A percentile compares a stretch with the other conserved stretches of the same genome.
phyloP scores from a whole-genome alignment of 2,113 vertebrate genomes.

The Ciconia maguari region DNA sequence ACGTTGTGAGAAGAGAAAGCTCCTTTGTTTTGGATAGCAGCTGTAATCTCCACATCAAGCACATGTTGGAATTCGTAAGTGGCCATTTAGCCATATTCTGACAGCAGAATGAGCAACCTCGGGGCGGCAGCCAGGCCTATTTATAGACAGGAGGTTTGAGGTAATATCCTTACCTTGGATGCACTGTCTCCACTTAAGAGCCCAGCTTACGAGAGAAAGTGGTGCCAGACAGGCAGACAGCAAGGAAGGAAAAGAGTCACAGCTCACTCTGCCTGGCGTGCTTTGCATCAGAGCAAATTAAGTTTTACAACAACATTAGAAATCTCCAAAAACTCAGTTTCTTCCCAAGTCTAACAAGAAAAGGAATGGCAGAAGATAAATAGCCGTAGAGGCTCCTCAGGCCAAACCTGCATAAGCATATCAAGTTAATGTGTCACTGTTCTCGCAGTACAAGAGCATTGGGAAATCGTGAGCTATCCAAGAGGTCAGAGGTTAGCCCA shows the following conservation, averaged over 20 bases:
- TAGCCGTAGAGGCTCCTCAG: background rate
- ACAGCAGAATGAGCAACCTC: slow-evolving; percentile 48
- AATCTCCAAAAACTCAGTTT: background rate
- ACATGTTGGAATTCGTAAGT: slow-evolving; percentile 49
- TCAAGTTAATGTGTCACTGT: slow-evolving; percentile 13
- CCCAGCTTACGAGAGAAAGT: slow-evolving; percentile 25
- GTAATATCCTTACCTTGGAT: slow-evolving; percentile 58
- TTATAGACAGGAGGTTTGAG: slow-evolving; percentile 63
- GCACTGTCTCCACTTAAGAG: slow-evolving; percentile 49
- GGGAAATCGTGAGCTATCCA: background rate
- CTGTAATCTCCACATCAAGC: slow-evolving; percentile 65
- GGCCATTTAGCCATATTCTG: slow-evolving; percentile 57
- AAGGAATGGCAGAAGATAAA: background rate
- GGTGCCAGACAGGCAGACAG: slow-evolving; percentile 33
- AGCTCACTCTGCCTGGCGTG: background rate
- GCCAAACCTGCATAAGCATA: background rate
- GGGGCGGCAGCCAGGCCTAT: slow-evolving; percentile 49
- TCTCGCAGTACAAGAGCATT: background rate
- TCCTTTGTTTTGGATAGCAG: slow-evolving; percentile 57
- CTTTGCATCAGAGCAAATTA: background rate
- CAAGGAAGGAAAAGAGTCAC: background rate
- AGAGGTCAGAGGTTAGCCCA: slow-evolving; percentile 7
- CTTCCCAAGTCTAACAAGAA: background rate
- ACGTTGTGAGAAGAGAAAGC: slow-evolving; percentile 1
- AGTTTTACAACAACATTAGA: background rate